Evolutionary conservation across 2,113 vertebrate species (phyloP).

Genomic region (Psilopogon haemacephalus): DNA sequence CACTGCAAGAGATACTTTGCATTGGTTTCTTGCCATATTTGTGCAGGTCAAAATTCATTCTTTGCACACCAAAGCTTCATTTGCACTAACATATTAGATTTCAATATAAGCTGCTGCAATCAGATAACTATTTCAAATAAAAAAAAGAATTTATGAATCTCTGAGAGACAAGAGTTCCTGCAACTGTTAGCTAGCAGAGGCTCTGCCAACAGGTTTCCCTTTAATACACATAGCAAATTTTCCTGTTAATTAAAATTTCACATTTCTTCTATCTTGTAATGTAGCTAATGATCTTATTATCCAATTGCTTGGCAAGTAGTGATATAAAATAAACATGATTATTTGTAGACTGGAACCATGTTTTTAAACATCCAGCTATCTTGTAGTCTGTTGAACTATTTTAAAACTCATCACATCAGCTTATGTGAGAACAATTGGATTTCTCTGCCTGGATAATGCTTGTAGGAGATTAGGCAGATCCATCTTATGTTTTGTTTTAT

Average conservation of each 20-base stretch:
- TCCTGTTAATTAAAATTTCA: not conserved
- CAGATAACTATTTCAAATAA: not conserved
- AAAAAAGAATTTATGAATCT: not conserved
- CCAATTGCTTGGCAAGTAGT: not conserved
- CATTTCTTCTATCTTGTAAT: not conserved
- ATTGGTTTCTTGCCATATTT: not conserved
- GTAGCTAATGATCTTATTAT: not conserved
- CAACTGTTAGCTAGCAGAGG: not conserved
- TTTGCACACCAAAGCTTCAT: not conserved
- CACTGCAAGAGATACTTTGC: not conserved
- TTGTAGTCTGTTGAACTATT: not conserved
- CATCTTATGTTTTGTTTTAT: conserved; percentile 18
- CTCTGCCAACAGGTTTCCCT: not conserved
- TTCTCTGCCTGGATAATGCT: not conserved
- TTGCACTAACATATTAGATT: not conserved
- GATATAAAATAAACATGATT: not conserved
- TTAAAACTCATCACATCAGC: not conserved
- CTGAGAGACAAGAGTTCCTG: not conserved
- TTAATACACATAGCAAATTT: not conserved
- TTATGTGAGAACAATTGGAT: not conserved
- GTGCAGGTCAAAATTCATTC: not conserved
- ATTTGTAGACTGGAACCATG: not conserved
- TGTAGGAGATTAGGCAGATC: conserved; percentile 17
- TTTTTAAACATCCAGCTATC: not conserved
- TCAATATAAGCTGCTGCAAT: not conserved